Conservation (phyloP, 1,140 invertebrate species). For the Anoplolepis gracilipes region DNA sequence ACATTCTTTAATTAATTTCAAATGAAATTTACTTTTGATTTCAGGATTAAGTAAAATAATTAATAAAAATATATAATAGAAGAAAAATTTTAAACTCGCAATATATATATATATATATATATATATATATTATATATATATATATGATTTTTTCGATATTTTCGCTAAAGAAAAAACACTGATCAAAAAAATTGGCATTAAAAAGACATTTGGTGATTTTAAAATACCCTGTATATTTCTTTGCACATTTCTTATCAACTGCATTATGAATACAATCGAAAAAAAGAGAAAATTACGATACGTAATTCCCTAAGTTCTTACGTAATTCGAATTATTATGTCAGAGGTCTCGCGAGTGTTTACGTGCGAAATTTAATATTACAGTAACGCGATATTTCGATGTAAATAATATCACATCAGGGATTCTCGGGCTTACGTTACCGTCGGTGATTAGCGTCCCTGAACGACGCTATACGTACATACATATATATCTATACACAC, state of each 20-base stretch:
- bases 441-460: constrained; percentile 41
- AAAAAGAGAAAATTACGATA: background rate
- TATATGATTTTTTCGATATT: no score
- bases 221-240: background rate
- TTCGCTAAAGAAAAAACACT: no score
- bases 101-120: no score
- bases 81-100: no score
- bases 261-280: background rate
- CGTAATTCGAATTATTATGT: background rate
- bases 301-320: background rate
- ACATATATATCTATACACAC: no score
- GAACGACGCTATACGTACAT: constrained; percentile 41
- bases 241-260: background rate
- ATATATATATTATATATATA: no score
- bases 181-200: no score
- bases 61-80: no score
- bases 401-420: constrained; percentile 51
- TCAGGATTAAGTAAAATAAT: no score
- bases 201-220: no score
- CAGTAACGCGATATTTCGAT: constrained; percentile 42
- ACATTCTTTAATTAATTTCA: no score
- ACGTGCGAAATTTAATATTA: constrained; percentile 56
- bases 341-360: constrained; percentile 19
- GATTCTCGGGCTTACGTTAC: constrained; percentile 52
- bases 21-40: no score